Percentiles rank a stretch among this genome's conserved stretches.
Evolutionary conservation across 2,888 invertebrate genomes (phyloP).

Genomic region (Tenthredo notha): DNA sequence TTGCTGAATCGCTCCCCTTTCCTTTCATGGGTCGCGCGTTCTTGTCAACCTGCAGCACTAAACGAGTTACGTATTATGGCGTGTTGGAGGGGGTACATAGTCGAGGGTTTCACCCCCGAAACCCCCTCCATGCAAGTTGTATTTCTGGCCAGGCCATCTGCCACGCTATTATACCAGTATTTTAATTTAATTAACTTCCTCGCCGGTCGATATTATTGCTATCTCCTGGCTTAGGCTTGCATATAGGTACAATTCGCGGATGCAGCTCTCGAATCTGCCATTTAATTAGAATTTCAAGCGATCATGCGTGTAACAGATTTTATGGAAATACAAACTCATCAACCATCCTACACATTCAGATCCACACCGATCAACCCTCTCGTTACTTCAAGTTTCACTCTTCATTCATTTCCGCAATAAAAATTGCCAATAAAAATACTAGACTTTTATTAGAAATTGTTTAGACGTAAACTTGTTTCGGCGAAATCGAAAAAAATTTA

Average conservation of each 20-base stretch:
- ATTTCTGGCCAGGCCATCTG: slow-evolving; percentile 75
- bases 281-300: slow-evolving; percentile 76
- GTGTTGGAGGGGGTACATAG: slow-evolving; percentile 47
- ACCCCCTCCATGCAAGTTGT: slow-evolving; percentile 72
- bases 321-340: slow-evolving; percentile 62
- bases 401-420: background rate
- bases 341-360: slow-evolving; percentile 5
- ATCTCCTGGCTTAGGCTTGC: slow-evolving; percentile 77
- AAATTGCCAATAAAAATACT: background rate
- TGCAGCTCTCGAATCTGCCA: slow-evolving; percentile 71
- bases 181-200: slow-evolving; percentile 77
- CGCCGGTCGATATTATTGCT: slow-evolving; percentile 77
- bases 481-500: background rate
- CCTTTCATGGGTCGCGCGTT: slow-evolving; percentile 56
- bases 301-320: slow-evolving; percentile 75
- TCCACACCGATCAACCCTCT: slow-evolving; percentile 13
- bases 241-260: slow-evolving; percentile 57
- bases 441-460: background rate
- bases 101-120: slow-evolving; percentile 50
- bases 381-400: background rate
- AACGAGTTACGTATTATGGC: slow-evolving; percentile 76
- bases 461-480: background rate
- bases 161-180: slow-evolving; percentile 77
- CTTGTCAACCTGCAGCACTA: slow-evolving; percentile 76
- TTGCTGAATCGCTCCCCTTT: slow-evolving; percentile 55